Evolutionary conservation across 2,797 vertebrate species (phyloP), one percentile per base, ranked within the genome.

Genomic region (Poecile montanus): DNA sequence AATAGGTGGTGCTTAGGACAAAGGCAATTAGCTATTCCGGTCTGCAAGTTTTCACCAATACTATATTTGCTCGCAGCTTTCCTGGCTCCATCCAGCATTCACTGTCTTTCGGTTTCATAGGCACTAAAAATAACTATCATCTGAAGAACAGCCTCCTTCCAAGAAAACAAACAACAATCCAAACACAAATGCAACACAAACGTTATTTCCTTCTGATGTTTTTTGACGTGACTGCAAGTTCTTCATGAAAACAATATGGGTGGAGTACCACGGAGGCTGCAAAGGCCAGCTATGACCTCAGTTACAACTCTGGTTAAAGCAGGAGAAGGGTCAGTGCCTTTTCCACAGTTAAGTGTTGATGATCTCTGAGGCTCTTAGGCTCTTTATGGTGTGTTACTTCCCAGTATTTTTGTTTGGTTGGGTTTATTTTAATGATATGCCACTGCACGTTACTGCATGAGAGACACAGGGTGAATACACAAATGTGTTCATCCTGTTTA

Each of bases 261-360:
- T 97, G 97, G 96, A 96, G 96, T 79, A 90, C 89, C 9, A 14
- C 10, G 0, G 1, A 1, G 56, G 40, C 45, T 94, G 86, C 61
- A 96, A 96, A 93, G 61, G 80, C 50, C 73, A 77, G 60, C 87
- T 75, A 88, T 97, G 96, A 97, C 78, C 91, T 97, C 95, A 97
- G 76, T 61, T 54, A 89, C n/a, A 87, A n/a, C 26, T 93, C 57
- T 45, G 0, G 0, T 56, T 79, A 91, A 93, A 94, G 87, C 73
- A 94, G 82, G 61, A 97, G 77, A 94, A 30, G 54, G 70, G 62
- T 68, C 56, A 3, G 81, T 74, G 82, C 81, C 73, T 90, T 84
- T 85, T 88, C 86, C 83, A 86, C 45, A 83, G 68, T 26, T 29
- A 42, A 58, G 44, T 57, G 71, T 77, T 75, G 48, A 91, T 0